Percentiles rank a stretch among this genome's conserved stretches.
Conservation (phyloP, 2,888 invertebrate genomes). For the Pyrocoelia pectoralis region DNA sequence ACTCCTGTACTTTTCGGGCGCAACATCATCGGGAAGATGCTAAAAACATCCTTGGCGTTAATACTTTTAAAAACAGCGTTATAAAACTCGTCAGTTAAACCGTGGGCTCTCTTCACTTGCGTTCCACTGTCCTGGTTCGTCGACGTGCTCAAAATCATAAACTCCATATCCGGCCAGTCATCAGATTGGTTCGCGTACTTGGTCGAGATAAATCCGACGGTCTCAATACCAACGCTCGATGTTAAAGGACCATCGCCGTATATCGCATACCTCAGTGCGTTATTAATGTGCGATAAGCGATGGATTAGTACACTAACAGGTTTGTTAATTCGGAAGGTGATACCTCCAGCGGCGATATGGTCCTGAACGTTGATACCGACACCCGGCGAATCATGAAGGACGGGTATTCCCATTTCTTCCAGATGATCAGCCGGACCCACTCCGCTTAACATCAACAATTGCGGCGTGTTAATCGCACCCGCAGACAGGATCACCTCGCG, state of each 20-base stretch:
- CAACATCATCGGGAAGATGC: conserved; percentile 88
- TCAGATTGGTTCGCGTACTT: conserved; percentile 87
- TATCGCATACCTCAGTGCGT: conserved; percentile 83
- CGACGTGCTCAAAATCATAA: conserved; percentile 86
- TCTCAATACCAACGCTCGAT: conserved; percentile 86
- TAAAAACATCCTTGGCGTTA: conserved; percentile 78
- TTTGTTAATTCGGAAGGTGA: conserved; percentile 82
- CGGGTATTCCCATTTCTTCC: conserved; percentile 73
- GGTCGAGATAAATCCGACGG: conserved; percentile 86
- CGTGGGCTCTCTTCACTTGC: conserved; percentile 77
- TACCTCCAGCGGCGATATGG: conserved; percentile 87
- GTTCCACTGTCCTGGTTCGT: conserved; percentile 86
- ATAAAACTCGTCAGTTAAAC: conserved; percentile 82
- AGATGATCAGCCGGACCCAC: conserved; percentile 82
- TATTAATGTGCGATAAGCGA: conserved; percentile 82
- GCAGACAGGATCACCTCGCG: conserved; percentile 86
- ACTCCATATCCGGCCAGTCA: conserved; percentile 93
- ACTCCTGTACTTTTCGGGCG: conserved; percentile 87
- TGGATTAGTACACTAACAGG: conserved; percentile 83
- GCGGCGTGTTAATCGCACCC: conserved; percentile 91
- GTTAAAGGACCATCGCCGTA: conserved; percentile 89
- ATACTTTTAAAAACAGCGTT: conserved; percentile 77
- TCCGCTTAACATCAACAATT: conserved; percentile 89
- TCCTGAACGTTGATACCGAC: conserved; percentile 90
- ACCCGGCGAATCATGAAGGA: conserved; percentile 80